These are phyloP conservation scores for Zaprionus africanus DNA, from an alignment of 1,140 invertebrate species.

Conservation along the genomic window DNA sequence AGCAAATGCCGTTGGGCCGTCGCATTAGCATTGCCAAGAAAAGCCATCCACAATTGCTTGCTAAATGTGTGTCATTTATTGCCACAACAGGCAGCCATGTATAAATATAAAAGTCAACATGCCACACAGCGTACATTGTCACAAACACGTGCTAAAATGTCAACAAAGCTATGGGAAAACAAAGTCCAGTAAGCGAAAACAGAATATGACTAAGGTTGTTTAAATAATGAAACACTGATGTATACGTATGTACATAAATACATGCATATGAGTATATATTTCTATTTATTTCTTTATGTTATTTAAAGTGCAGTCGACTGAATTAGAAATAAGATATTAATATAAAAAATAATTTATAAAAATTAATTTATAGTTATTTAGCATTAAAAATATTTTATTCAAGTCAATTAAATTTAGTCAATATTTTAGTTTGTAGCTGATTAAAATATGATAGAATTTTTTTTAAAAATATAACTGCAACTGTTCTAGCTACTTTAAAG, in stretches of 20 bases:
- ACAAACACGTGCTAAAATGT: not conserved
- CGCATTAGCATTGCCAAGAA: slow-evolving; percentile 49
- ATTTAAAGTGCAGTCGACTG: no score
- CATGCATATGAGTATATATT: not conserved
- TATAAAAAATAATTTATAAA: no score
- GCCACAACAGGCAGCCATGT: slow-evolving; percentile 4
- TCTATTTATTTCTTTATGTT: no score
- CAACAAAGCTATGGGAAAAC: not conserved
- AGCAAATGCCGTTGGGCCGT: slow-evolving; percentile 32
- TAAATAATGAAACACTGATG: not conserved
- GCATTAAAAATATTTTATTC: no score
- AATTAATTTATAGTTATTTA: no score
- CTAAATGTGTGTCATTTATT: slow-evolving; percentile 43
- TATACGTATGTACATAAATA: no score
- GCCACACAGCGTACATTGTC: slow-evolving; percentile 24
- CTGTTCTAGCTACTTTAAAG: no score
- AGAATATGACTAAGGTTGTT: not conserved
- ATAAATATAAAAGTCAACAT: slow-evolving; percentile 28
- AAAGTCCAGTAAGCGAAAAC: not conserved
- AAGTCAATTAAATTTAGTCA: no score
- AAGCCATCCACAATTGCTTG: slow-evolving; percentile 36
- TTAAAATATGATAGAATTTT: no score
- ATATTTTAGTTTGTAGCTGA: no score
- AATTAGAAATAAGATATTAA: no score
- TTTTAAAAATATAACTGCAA: no score